Percentiles rank a stretch among this genome's conserved stretches.
phyloP scores from a whole-genome alignment of 2,113 vertebrate genomes.

The Osmerus mordax region DNA sequence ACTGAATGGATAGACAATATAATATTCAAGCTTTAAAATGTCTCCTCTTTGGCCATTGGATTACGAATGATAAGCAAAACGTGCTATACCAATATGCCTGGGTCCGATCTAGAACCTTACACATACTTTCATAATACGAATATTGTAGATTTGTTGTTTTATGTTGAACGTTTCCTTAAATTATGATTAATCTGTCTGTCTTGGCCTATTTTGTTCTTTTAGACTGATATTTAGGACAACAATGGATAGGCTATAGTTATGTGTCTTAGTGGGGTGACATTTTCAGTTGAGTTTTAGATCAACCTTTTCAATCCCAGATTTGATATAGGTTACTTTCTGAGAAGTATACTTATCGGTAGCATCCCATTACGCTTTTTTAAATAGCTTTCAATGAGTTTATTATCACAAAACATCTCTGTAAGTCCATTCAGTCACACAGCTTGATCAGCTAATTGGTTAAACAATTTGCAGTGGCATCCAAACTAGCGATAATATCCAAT shows the following conservation, averaged over 20 bases:
- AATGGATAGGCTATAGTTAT: neutral
- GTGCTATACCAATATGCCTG: conserved; percentile 40
- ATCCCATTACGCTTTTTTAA: no score
- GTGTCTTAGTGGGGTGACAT: neutral
- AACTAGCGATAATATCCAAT: no score
- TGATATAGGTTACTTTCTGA: no score
- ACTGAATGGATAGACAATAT: conserved; percentile 57
- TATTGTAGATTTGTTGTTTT: conserved; percentile 52
- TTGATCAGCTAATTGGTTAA: no score
- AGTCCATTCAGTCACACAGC: no score
- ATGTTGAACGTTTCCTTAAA: conserved; percentile 49
- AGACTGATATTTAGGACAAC: conserved; percentile 16
- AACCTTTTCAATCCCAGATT: no score
- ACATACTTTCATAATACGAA: conserved; percentile 38
- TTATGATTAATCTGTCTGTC: conserved; percentile 36
- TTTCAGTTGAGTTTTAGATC: no score
- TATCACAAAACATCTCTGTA: no score
- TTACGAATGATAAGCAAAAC: conserved; percentile 40
- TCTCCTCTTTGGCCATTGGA: conserved; percentile 55
- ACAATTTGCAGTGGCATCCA: no score
- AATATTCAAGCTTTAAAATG: conserved; percentile 51
- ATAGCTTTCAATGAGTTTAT: no score
- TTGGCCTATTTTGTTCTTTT: conserved; percentile 53
- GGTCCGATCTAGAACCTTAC: conserved; percentile 33
- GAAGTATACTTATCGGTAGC: no score